These are phyloP conservation scores for Salvator merianae DNA, from an alignment of 2,113 vertebrate species.

Conservation along the genomic window DNA sequence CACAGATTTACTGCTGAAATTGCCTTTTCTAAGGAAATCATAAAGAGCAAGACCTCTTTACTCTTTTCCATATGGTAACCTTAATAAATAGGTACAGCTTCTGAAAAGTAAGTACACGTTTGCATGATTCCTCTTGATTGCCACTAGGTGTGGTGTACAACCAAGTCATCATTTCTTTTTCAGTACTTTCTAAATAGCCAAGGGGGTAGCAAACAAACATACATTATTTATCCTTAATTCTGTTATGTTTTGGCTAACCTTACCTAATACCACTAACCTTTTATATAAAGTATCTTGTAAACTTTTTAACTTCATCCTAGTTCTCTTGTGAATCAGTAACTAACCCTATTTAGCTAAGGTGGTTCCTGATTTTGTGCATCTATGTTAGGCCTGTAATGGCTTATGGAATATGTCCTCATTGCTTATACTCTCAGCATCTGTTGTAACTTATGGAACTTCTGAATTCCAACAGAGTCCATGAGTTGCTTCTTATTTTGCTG, in stretches of 20 bases:
- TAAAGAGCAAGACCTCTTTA: too few species aligned
- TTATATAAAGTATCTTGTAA: not conserved
- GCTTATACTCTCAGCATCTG: not conserved
- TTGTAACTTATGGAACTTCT: not conserved
- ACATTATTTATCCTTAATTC: constrained; percentile 4
- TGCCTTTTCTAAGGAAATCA: too few species aligned
- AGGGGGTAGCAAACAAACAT: not conserved
- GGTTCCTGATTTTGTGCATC: constrained; percentile 13
- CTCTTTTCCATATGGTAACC: too few species aligned
- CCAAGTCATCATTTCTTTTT: not conserved
- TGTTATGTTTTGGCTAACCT: not conserved
- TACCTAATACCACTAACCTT: not conserved
- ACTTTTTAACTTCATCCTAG: not conserved
- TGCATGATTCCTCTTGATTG: not conserved
- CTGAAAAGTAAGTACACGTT: not conserved
- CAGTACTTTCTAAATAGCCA: not conserved
- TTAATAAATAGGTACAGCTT: too few species aligned
- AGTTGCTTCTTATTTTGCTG: not conserved
- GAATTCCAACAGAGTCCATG: not conserved
- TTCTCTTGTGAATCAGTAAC: constrained; percentile 23
- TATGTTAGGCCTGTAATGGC: constrained; percentile 38
- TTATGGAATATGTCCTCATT: constrained; percentile 8
- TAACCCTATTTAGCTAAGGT: constrained; percentile 31
- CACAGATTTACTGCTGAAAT: too few species aligned
- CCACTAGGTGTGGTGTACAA: not conserved